Evolutionary conservation across 2,888 invertebrate species (phyloP).

Genomic region (Orthosia cruda): DNA sequence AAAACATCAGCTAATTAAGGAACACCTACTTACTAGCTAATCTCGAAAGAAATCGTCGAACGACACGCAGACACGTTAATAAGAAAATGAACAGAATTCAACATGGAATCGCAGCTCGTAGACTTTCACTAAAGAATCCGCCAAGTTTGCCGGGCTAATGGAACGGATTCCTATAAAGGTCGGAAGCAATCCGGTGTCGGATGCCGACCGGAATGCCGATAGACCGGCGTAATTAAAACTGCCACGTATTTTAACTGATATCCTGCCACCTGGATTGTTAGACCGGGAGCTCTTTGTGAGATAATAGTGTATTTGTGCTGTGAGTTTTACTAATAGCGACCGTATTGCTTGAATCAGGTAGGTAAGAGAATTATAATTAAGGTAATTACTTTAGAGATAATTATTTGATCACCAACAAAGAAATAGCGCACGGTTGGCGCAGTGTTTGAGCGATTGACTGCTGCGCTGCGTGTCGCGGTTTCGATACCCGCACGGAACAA

Average conservation of each 20-base stretch:
- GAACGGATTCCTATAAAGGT: constrained; percentile 83
- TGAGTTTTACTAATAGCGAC: background rate
- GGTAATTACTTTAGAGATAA: too few relatives aligned
- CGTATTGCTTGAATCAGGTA: too few relatives aligned
- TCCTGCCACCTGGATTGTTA: constrained; percentile 78
- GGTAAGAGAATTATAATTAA: too few relatives aligned
- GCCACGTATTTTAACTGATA: constrained; percentile 85
- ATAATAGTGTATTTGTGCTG: constrained; percentile 12
- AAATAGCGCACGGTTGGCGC: too few relatives aligned
- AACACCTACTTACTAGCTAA: constrained; percentile 54
- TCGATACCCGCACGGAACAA: too few relatives aligned
- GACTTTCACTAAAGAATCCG: constrained; percentile 80
- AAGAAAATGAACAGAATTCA: constrained; percentile 70
- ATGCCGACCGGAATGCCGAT: constrained; percentile 83
- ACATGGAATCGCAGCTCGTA: constrained; percentile 61
- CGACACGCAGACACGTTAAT: constrained; percentile 65
- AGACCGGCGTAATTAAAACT: constrained; percentile 87
- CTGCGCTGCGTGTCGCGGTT: too few relatives aligned
- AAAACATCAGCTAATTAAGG: constrained; percentile 35
- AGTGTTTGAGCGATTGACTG: too few relatives aligned
- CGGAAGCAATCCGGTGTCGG: constrained; percentile 76
- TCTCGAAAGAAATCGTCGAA: constrained; percentile 64
- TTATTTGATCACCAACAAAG: too few relatives aligned
- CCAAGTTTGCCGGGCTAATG: constrained; percentile 82
- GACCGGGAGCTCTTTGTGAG: constrained; percentile 66